Conservation (phyloP, 2,113 vertebrate species). For the Lamprologus ornatipinnis region DNA sequence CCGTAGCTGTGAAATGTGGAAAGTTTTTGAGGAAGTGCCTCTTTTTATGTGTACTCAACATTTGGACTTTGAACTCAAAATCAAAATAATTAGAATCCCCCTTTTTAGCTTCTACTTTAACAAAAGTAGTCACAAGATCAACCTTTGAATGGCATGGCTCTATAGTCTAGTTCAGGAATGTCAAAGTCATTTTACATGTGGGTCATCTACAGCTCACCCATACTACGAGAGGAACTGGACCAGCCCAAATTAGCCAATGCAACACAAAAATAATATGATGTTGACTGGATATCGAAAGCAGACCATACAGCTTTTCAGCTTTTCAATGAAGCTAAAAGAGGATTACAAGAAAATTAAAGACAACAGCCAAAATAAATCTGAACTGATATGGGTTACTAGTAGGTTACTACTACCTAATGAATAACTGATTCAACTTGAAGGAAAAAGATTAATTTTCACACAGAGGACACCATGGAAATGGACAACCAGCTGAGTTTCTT, state of each 20-base stretch:
- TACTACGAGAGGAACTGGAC: not conserved
- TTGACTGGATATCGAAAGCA: not conserved
- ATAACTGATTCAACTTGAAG: not conserved
- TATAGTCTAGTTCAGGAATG: not conserved
- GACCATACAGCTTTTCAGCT: not conserved
- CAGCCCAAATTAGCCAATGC: not conserved
- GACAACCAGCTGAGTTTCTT: not conserved
- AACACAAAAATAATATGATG: not conserved
- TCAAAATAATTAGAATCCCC: not conserved
- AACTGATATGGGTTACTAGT: not conserved
- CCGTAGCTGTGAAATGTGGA: not conserved
- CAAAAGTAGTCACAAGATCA: not conserved
- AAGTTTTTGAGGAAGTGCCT: not conserved
- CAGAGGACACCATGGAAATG: not conserved
- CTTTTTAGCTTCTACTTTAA: not conserved
- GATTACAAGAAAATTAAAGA: not conserved
- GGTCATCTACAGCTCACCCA: not conserved
- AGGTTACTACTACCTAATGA: too few relatives aligned
- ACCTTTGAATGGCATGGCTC: not conserved
- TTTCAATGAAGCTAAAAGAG: not conserved
- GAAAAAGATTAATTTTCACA: not conserved
- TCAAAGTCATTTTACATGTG: not conserved
- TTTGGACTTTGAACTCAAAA: not conserved
- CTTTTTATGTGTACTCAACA: not conserved
- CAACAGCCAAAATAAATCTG: not conserved